Evolutionary conservation across 2,888 invertebrate genomes (phyloP).

Genomic region (Tipula confusa): DNA sequence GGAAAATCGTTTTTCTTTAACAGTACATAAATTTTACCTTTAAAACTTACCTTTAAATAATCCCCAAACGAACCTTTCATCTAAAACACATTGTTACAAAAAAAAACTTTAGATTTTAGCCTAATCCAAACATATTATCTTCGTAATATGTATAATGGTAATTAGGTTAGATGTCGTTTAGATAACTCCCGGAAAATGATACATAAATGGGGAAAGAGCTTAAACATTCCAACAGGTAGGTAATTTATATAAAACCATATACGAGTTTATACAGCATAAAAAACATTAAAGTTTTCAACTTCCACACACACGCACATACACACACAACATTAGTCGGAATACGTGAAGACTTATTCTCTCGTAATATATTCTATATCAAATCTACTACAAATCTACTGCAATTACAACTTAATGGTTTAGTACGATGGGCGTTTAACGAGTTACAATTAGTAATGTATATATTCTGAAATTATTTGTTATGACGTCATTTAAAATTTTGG

Average conservation of each 20-base stretch:
- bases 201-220: neutral
- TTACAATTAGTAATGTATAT: neutral
- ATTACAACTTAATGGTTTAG: neutral
- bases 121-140: neutral
- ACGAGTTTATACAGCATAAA: neutral
- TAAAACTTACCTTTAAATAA: no score
- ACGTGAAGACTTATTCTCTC: neutral
- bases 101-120: neutral
- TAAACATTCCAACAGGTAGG: neutral
- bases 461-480: neutral
- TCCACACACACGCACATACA: no score
- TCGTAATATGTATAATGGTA: neutral
- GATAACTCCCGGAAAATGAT: neutral
- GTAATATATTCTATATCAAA: no score
- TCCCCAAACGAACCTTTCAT: neutral
- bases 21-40: no score
- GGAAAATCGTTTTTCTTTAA: no score
- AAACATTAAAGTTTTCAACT: neutral
- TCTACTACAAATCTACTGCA: neutral
- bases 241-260: neutral
- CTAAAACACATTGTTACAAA: neutral
- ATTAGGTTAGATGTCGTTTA: constrained; percentile 20
- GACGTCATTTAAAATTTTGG: no score
- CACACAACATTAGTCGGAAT: neutral
- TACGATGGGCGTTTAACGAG: neutral